Evolutionary conservation across 2,888 invertebrate genomes (phyloP).

Genomic region (Camptogramma bilineatum): DNA sequence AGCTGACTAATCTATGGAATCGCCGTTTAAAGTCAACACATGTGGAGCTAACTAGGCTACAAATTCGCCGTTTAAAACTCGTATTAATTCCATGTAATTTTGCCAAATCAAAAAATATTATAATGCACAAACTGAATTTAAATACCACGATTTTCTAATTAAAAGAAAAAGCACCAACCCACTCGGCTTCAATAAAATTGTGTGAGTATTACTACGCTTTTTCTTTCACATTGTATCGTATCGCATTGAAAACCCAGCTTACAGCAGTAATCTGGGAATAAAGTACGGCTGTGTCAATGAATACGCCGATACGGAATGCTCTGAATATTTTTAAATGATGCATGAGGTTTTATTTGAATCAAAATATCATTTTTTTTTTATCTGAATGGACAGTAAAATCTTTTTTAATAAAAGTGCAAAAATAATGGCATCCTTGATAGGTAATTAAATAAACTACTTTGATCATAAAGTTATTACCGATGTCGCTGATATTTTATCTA

Average conservation of each 20-base stretch:
- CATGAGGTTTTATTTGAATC: constrained; percentile 46
- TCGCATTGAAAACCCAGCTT: constrained; percentile 68
- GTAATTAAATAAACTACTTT: no score
- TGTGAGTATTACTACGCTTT: constrained; percentile 18
- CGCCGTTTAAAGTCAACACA: no score
- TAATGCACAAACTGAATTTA: background rate
- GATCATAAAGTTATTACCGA: no score
- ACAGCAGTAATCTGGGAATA: constrained; percentile 66
- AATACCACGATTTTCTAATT: background rate
- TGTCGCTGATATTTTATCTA: no score
- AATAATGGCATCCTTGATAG: no score
- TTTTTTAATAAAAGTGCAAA: no score
- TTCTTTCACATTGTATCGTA: constrained; percentile 33
- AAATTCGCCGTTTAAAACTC: no score
- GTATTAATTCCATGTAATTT: no score
- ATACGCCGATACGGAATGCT: constrained; percentile 48
- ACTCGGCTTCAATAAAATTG: background rate
- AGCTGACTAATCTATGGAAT: no score
- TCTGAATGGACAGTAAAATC: no score
- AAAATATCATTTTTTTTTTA: background rate
- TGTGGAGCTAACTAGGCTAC: no score
- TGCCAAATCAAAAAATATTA: no score
- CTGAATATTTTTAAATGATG: constrained; percentile 56
- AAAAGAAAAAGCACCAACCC: background rate
- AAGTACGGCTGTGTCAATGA: constrained; percentile 57